Evolutionary conservation across 1,140 invertebrate genomes (phyloP).

Genomic region (Lordiphosa mommai): DNA sequence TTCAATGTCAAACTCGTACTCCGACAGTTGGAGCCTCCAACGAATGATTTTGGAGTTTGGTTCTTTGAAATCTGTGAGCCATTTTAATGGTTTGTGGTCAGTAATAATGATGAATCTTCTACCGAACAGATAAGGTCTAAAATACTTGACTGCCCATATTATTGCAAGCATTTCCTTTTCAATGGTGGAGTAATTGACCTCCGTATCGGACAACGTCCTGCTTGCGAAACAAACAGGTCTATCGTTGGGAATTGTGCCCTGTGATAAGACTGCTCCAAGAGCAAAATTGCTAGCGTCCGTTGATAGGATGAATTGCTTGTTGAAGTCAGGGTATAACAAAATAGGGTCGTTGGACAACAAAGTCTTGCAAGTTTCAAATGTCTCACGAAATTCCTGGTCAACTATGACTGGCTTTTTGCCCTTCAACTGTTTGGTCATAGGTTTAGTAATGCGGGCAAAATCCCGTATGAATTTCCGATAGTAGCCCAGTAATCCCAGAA

Average conservation of each 20-base stretch:
- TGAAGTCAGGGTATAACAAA: slow-evolving; percentile 35
- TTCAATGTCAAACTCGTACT: neutral
- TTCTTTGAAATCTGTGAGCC: neutral
- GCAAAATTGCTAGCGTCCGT: slow-evolving; percentile 29
- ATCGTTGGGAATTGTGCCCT: slow-evolving; percentile 3
- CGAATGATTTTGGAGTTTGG: slow-evolving; percentile 3
- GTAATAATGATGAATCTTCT: neutral
- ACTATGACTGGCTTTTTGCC: neutral
- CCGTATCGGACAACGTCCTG: neutral
- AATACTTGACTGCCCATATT: neutral
- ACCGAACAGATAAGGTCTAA: too few species aligned
- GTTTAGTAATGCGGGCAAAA: slow-evolving; percentile 35
- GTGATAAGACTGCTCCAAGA: slow-evolving; percentile 22
- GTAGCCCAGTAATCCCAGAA: slow-evolving; percentile 34
- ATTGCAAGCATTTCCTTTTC: slow-evolving; percentile 2
- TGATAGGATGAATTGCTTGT: slow-evolving; percentile 26
- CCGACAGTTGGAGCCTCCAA: neutral
- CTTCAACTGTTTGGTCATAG: slow-evolving; percentile 6
- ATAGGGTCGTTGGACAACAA: slow-evolving; percentile 14
- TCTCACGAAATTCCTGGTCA: neutral
- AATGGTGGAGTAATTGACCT: neutral
- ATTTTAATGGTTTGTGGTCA: neutral
- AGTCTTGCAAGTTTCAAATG: slow-evolving; percentile 26
- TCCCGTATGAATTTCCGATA: slow-evolving; percentile 36
- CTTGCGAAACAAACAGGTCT: neutral